Base-by-base conservation (phyloP, 2,888 invertebrate genomes). In the Aradus depressus region DNA sequence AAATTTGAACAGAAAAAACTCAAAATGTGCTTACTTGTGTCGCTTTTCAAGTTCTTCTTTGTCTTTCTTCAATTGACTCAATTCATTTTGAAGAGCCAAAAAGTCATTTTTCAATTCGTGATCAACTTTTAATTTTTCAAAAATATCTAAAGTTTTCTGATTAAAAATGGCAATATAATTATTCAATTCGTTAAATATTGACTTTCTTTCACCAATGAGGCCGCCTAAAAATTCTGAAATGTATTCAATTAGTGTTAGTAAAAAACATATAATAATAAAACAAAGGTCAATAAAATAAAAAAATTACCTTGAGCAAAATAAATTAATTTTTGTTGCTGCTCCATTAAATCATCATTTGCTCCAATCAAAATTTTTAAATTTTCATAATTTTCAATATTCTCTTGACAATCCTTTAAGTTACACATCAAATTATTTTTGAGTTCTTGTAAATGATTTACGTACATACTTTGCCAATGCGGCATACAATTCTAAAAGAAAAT, bases 41-140 rank as follows among this genome's bases (percentile, higher is more conserved):
- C 61, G 22, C 54, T 61, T 3, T 41, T 55, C 8, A 61, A 50
- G 4, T 50, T 54, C n/a, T 14, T 60, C 56, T 39, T 63, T 65
- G 4, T 66, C 65, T 10, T 52, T 38, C n/a, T 55, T 55, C 14
- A 65, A 48, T 37, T 60, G 53, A 10, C 55, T 58, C 18, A 64
- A 42, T 4, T 59, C 59, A 25, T 61, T 57, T 19, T 61, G 43
- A 23, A 65, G 35, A 3, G 50, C 41, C 16, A 53, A n/a, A 3
- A 53, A 16, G 10, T 45, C 39, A 35, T 41, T 44, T 5, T 41
- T 26, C 22, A 34, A 16, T 3, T 21, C 16, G 28, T 50, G 48
- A 2, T 49, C 26, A 10, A 14, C 22, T 26, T 49, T 44, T 14
- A 54, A 37, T n/a, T 48, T 37, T 16, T 38, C 32, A 39, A 54